A percentile compares a stretch with the other conserved stretches of the same genome.
Conservation (phyloP, 2,888 invertebrate genomes). For the Zygaena filipendulae region DNA sequence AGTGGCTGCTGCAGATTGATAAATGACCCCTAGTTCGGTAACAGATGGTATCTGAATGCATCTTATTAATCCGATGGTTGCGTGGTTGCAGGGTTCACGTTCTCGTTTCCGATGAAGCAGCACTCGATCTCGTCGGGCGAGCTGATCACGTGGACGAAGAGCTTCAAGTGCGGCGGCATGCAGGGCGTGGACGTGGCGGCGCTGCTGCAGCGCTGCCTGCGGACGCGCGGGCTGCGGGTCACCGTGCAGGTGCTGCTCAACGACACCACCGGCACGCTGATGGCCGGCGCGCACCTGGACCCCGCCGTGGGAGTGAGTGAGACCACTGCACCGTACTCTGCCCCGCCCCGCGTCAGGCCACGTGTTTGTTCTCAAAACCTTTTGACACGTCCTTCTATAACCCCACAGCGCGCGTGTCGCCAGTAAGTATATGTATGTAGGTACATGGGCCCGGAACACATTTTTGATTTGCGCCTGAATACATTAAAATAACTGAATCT, state of each 20-base stretch:
- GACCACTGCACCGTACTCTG: neutral
- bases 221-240: slow-evolving; percentile 64
- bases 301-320: slow-evolving; percentile 58
- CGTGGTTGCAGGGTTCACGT: slow-evolving; percentile 83
- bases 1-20: too few relatives aligned
- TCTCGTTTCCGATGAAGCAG: slow-evolving; percentile 86
- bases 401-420: too few relatives aligned
- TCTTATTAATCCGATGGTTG: too few relatives aligned
- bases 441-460: too few relatives aligned
- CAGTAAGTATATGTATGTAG: too few relatives aligned
- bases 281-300: slow-evolving; percentile 77
- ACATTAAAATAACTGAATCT: too few relatives aligned
- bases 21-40: too few relatives aligned
- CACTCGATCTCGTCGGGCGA: slow-evolving; percentile 77
- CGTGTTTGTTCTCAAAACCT: too few relatives aligned
- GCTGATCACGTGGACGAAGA: slow-evolving; percentile 87
- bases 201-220: slow-evolving; percentile 73
- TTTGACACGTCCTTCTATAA: too few relatives aligned
- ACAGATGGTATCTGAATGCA: too few relatives aligned
- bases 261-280: slow-evolving; percentile 78
- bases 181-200: slow-evolving; percentile 75
- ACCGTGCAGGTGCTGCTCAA: slow-evolving; percentile 80
- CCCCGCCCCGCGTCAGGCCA: too few relatives aligned
- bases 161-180: slow-evolving; percentile 80
- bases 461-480: too few relatives aligned